A percentile compares a stretch with the other conserved stretches of the same genome.
Evolutionary conservation across 2,113 vertebrate genomes (phyloP).

Genomic region (human (Homo sapiens)): GRCh38 chr1:66747501-66748000

Average conservation of each 20-base stretch:
- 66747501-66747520: background rate
- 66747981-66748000: background rate
- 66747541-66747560: background rate
- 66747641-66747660: background rate
- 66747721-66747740: background rate
- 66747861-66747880: background rate
- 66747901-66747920: background rate
- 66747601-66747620: background rate
- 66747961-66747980: background rate
- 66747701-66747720: background rate
- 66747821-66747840: background rate
- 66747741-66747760: background rate
- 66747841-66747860: background rate
- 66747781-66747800: background rate
- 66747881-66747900: background rate
- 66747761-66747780: background rate
- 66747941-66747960: background rate
- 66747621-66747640: background rate
- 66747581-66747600: background rate
- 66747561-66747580: background rate
- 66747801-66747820: background rate
- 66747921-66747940: background rate
- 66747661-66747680: background rate
- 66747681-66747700: background rate
- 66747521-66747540: background rate